Percentiles rank a stretch among this genome's conserved stretches.
Evolutionary conservation across 2,888 invertebrate genomes (phyloP).

Genomic region (Chrysolina oricalcia): DNA sequence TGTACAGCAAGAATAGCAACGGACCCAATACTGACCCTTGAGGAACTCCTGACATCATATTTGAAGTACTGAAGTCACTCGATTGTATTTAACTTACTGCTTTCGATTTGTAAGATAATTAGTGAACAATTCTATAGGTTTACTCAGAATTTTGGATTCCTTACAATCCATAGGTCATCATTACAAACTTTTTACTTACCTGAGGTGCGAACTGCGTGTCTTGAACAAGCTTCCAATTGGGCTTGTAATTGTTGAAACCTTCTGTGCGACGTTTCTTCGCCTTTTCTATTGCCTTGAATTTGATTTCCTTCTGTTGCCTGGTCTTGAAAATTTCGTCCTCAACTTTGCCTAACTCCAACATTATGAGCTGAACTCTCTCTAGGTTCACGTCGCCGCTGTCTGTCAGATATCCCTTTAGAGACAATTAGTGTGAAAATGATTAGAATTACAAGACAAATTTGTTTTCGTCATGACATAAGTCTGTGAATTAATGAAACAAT

Average conservation of each 20-base stretch:
- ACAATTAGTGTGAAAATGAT: not conserved
- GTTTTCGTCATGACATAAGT: not conserved
- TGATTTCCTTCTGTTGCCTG: slow-evolving; percentile 88
- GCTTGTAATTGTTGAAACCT: slow-evolving; percentile 73
- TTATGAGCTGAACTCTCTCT: slow-evolving; percentile 94
- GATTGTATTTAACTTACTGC: too few relatives aligned
- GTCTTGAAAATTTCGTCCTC: slow-evolving; percentile 98
- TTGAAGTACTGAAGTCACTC: too few relatives aligned
- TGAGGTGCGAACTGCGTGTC: slow-evolving; percentile 86
- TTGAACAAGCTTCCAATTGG: slow-evolving; percentile 82
- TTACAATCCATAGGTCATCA: too few relatives aligned
- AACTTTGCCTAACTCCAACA: slow-evolving; percentile 92
- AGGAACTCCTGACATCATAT: too few relatives aligned
- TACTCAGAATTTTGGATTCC: too few relatives aligned
- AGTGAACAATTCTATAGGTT: too few relatives aligned
- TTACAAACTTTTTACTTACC: slow-evolving; percentile 69
- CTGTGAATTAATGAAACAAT: too few relatives aligned
- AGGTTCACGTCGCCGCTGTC: slow-evolving; percentile 95
- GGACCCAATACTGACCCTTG: too few relatives aligned
- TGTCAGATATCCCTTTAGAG: slow-evolving; percentile 89
- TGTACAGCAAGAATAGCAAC: too few relatives aligned
- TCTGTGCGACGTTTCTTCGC: slow-evolving; percentile 78
- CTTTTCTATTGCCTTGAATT: slow-evolving; percentile 86
- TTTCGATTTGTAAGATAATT: too few relatives aligned
- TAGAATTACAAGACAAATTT: not conserved